Evolutionary conservation across 2,888 invertebrate species (phyloP).

Genomic region (Mamestra brassicae): DNA sequence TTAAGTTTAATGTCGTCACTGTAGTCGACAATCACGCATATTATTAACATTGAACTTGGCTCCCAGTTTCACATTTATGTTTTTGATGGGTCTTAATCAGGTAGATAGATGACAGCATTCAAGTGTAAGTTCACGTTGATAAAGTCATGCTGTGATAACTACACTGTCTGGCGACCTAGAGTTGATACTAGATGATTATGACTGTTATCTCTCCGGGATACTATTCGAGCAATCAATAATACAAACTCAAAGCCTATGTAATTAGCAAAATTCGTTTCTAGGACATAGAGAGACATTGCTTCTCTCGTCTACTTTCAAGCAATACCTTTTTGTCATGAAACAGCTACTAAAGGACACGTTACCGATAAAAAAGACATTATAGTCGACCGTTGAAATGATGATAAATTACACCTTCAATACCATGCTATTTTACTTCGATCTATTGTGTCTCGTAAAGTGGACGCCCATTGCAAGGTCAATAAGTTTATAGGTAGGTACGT

Average conservation of each 20-base stretch:
- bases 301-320: neutral
- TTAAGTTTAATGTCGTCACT: too few species aligned
- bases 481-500: constrained; percentile 9
- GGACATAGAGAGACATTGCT: neutral
- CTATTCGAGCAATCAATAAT: constrained; percentile 10
- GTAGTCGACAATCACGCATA: too few species aligned
- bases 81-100: neutral
- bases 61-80: too few species aligned
- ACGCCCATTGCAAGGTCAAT: constrained; percentile 38
- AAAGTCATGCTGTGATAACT: constrained; percentile 33
- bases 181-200: neutral
- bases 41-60: too few species aligned
- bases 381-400: constrained; percentile 37
- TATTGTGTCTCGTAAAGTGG: constrained; percentile 26
- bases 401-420: constrained; percentile 28
- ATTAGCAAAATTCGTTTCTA: neutral
- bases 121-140: constrained; percentile 13
- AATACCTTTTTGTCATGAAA: constrained; percentile 8
- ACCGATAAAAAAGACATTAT: constrained; percentile 43
- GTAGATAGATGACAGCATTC: neutral
- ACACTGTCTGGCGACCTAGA: constrained; percentile 25
- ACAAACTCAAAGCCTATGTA: neutral
- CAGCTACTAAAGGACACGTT: constrained; percentile 4
- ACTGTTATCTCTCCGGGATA: constrained; percentile 24
- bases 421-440: constrained; percentile 18